phyloP scores from a whole-genome alignment of 2,113 vertebrate species.

The Phylloscopus whistleri region DNA sequence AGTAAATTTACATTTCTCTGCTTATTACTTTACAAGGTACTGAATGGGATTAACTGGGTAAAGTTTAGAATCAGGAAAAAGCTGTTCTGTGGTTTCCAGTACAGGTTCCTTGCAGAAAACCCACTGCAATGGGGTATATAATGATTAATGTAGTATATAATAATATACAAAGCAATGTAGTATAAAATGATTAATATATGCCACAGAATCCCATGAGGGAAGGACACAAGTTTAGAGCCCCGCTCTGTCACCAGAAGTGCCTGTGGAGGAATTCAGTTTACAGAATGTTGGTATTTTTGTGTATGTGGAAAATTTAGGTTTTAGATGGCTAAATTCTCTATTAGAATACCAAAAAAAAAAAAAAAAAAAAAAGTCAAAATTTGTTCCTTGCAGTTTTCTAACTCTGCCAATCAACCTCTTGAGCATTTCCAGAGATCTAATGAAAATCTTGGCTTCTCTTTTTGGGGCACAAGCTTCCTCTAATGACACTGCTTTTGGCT shows the following conservation, averaged over 20 bases:
- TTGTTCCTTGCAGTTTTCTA: neutral
- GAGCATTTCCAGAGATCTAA: neutral
- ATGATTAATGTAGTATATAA: too few relatives aligned
- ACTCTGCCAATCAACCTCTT: neutral
- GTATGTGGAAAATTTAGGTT: neutral
- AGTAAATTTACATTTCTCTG: neutral
- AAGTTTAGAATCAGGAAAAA: neutral
- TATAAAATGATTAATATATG: neutral
- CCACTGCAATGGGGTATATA: neutral
- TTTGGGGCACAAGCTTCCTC: neutral
- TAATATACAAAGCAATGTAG: too few relatives aligned
- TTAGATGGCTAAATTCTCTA: neutral
- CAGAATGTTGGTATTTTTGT: neutral
- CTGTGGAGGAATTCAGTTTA: neutral
- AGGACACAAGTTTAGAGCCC: neutral
- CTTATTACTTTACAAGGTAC: neutral
- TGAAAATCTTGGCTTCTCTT: neutral
- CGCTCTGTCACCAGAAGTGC: neutral
- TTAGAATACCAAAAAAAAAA: neutral
- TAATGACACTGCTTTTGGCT: neutral
- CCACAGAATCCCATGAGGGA: neutral
- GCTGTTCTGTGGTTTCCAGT: neutral
- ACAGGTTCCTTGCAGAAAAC: neutral
- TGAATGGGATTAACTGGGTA: neutral
- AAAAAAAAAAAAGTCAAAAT: neutral